Evolutionary conservation across 2,888 invertebrate genomes (phyloP), one percentile per base, ranked within the genome.

Genomic region (Malachius bipustulatus): DNA sequence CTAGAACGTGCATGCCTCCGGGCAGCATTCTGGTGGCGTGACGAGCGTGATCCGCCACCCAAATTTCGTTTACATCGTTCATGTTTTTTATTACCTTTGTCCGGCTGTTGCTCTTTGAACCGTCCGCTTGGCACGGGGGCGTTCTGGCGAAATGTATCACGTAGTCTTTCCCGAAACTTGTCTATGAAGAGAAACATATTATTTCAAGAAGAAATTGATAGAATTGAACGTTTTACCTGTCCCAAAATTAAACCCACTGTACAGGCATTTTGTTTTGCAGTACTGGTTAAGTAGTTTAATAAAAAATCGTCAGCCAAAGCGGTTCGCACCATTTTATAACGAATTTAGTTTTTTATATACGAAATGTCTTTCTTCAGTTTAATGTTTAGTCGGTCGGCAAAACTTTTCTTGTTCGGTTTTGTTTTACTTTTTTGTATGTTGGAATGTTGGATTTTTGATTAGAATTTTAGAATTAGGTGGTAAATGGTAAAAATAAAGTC

Each of bases 11-110:
- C 69, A 90, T 76, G 30, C 90, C 91, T 27, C 91, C 93, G 16
- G 90, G 85, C 41, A 91, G 65, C 89, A 91, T 90, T 60, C 87
- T 74, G 2, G 82, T 80, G 1, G 87, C 83, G 67, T 85, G 82
- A 57, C 78, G 76, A 26, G 87, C 85, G 65, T 90, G 88, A 53
- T 84, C 82, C 1, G 77, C 77, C 2, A 83, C 69, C 75, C 77
- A 77, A 33, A 64, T 67, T 42, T 81, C 78, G 14, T 77, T 73
- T 34, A 82, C 65, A 41, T 70, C 72, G 47, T 64, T 65, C 14
- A 70, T 63, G 26, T 54, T 55, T 32, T 64, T 67, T 10, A 53
- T 44, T 34, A 59, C 49, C 36, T 63, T 59, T 16, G 55, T 48
- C 15, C 36, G 35, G 2, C 33, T 29, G 30, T 35, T 31, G 2